Conservation (phyloP, 1,140 invertebrate genomes). For the Platyscapa corneri region DNA sequence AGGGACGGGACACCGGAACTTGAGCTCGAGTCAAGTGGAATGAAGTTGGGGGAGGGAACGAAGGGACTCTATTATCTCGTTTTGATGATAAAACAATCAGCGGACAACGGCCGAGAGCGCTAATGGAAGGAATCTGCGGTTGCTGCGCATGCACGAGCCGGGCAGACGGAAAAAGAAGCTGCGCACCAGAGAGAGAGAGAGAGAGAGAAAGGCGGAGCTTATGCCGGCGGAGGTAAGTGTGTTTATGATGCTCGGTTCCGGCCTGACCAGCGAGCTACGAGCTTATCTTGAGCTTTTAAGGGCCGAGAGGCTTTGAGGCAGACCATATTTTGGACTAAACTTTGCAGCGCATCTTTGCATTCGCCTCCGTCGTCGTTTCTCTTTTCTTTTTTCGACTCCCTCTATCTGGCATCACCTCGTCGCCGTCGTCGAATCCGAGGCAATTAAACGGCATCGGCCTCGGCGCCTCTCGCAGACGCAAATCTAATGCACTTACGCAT, state of each 20-base stretch:
- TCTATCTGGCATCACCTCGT: not conserved
- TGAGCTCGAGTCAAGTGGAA: not conserved
- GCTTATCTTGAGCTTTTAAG: constrained; percentile 65
- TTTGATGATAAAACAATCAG: constrained; percentile 59
- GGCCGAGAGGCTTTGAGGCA: not conserved
- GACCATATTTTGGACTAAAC: constrained; percentile 13
- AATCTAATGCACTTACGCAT: constrained; percentile 87
- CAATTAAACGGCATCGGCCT: constrained; percentile 25
- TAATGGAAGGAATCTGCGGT: constrained; percentile 45
- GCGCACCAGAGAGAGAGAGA: constrained; percentile 21
- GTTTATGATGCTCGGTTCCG: constrained; percentile 62
- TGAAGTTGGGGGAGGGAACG: constrained; percentile 2
- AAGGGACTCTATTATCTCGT: constrained; percentile 50
- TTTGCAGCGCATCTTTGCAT: constrained; percentile 7
- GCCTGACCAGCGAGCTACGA: constrained; percentile 8
- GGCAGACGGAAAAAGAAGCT: not conserved
- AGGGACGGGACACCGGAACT: not conserved
- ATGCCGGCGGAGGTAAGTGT: constrained; percentile 44
- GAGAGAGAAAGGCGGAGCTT: not conserved
- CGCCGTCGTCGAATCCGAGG: not conserved
- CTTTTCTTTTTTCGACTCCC: not conserved
- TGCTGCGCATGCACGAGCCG: not conserved
- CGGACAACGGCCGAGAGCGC: not conserved
- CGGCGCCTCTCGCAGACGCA: not conserved
- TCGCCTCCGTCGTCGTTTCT: not conserved